Evolutionary conservation across 2,113 vertebrate genomes (phyloP).

Genomic region (Sigmodon hispidus): DNA sequence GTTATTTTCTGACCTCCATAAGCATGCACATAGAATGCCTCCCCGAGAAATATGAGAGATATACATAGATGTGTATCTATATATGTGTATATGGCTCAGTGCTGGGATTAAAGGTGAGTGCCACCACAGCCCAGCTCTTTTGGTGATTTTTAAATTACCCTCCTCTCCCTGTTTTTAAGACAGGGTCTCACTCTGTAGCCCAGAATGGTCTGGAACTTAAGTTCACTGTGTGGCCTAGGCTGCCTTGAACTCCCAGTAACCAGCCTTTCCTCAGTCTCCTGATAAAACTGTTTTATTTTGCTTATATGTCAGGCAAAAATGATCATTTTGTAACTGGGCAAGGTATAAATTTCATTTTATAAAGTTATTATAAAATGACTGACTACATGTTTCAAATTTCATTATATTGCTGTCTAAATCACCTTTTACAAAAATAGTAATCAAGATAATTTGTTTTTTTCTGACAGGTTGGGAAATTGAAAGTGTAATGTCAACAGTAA

Average conservation of each 20-base stretch:
- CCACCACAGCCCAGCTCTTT: neutral
- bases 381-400: neutral
- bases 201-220: neutral
- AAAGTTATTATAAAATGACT: slow-evolving; percentile 19
- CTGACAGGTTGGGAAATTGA: slow-evolving; percentile 23
- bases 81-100: too few relatives aligned
- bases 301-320: neutral
- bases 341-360: neutral
- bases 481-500: slow-evolving; percentile 42
- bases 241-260: neutral
- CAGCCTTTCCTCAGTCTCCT: neutral
- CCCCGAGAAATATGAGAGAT: neutral
- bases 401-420: slow-evolving; percentile 48
- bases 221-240: neutral
- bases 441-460: slow-evolving; percentile 22
- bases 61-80: too few relatives aligned
- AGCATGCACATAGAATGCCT: too few relatives aligned
- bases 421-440: slow-evolving; percentile 26
- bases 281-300: neutral
- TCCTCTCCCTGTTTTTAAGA: neutral
- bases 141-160: slow-evolving; percentile 40
- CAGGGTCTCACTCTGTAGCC: neutral
- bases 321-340: slow-evolving; percentile 41
- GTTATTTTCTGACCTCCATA: neutral
- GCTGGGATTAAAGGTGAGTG: too few relatives aligned